Conservation (phyloP, 2,113 vertebrate genomes). For the Urocitellus parryii region DNA sequence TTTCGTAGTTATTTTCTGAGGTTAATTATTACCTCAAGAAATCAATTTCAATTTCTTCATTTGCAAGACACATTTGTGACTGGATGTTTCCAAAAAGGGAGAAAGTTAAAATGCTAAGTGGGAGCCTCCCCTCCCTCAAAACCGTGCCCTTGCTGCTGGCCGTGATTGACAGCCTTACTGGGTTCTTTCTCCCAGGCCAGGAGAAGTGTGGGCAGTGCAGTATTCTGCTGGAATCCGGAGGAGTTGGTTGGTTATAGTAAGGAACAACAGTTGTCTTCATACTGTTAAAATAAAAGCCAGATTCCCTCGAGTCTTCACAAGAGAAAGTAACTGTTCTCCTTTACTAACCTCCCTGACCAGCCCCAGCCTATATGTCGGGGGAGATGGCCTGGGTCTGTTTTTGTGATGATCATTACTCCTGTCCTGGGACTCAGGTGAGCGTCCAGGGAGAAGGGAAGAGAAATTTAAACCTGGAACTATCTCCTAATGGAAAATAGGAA, state of each 20-base stretch:
- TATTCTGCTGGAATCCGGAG: not conserved
- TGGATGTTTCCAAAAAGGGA: slow-evolving; percentile 49
- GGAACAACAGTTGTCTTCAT: not conserved
- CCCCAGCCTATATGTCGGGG: not conserved
- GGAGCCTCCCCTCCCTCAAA: not conserved
- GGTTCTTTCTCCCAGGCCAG: not conserved
- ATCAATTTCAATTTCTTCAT: slow-evolving; percentile 68
- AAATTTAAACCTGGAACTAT: not conserved
- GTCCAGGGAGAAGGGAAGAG: not conserved
- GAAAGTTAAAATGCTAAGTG: not conserved
- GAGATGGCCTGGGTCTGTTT: not conserved
- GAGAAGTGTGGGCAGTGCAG: not conserved
- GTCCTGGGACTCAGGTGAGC: not conserved
- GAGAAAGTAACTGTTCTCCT: not conserved
- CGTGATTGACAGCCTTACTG: not conserved
- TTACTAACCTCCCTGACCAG: not conserved
- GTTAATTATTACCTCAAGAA: slow-evolving; percentile 72
- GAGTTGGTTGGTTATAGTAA: not conserved
- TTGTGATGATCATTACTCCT: accelerated
- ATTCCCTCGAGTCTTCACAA: not conserved
- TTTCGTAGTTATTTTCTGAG: slow-evolving; percentile 70
- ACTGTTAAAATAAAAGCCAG: not conserved
- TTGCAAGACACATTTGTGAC: slow-evolving; percentile 25
- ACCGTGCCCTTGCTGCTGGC: not conserved
- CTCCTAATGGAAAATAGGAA: slow-evolving; percentile 44